phyloP scores from a whole-genome alignment of 2,113 vertebrate genomes.

The Cynopterus brachyotis region DNA sequence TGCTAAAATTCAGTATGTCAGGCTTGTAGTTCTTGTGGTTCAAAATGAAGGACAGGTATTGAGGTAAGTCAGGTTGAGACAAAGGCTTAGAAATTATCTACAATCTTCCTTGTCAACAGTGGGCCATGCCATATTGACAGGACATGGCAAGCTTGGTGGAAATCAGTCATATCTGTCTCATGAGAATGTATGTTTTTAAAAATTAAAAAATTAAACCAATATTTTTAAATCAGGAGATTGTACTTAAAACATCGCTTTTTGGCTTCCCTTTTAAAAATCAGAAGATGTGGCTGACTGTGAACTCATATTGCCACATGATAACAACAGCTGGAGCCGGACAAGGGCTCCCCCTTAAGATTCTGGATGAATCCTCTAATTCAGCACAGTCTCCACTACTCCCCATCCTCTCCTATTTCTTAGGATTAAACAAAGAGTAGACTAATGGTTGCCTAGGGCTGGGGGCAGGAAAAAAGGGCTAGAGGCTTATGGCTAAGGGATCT shows the following conservation, averaged over 20 bases:
- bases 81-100: background rate
- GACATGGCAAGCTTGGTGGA: background rate
- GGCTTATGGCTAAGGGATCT: background rate
- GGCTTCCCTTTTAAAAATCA: background rate
- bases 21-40: background rate
- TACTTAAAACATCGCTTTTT: constrained; percentile 17
- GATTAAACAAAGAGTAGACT: background rate
- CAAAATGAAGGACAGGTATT: background rate
- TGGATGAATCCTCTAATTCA: background rate
- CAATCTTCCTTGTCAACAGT: background rate
- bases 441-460: background rate
- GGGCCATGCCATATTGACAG: background rate
- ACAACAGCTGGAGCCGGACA: background rate
- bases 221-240: constrained; percentile 31
- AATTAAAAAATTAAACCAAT: background rate
- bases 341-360: background rate
- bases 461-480: background rate
- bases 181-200: background rate
- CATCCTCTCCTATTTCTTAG: background rate
- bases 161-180: background rate
- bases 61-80: background rate
- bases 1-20: background rate
- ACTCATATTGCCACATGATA: background rate
- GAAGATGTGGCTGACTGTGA: background rate
- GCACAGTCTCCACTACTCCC: background rate